Conservation (phyloP, 2,113 vertebrate genomes). For the Tamias sibiricus region DNA sequence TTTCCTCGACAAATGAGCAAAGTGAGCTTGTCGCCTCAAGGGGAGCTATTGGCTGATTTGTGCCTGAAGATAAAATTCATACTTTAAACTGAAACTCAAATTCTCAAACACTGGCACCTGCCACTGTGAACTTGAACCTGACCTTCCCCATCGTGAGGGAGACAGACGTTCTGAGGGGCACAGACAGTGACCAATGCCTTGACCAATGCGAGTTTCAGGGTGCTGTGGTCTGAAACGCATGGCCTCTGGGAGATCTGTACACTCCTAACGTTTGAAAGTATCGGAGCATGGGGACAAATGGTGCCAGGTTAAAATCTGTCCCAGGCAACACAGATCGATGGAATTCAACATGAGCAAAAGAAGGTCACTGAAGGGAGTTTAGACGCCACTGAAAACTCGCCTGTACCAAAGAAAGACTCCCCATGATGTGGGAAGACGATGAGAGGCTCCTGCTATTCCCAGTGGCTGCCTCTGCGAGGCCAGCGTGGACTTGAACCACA, state of each 20-base stretch:
- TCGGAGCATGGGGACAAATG: too few relatives aligned
- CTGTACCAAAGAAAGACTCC: not conserved
- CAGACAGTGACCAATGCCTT: too few relatives aligned
- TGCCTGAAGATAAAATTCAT: not conserved
- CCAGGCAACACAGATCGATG: too few relatives aligned
- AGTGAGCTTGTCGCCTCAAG: not conserved
- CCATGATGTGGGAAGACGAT: not conserved
- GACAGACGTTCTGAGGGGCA: too few relatives aligned
- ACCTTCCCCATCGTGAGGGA: not conserved
- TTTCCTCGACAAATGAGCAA: not conserved
- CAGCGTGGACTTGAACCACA: not conserved
- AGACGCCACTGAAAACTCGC: not conserved
- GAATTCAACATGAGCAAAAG: not conserved
- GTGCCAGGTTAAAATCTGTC: too few relatives aligned
- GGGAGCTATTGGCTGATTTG: not conserved
- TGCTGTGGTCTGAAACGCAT: not conserved
- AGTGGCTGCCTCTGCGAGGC: not conserved
- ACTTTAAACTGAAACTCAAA: not conserved
- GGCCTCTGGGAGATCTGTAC: conserved; percentile 1
- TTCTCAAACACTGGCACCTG: conserved; percentile 6
- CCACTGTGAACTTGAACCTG: not conserved
- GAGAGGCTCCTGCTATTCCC: not conserved
- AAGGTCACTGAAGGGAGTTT: not conserved
- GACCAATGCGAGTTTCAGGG: too few relatives aligned
- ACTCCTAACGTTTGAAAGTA: not conserved